phyloP scores from a whole-genome alignment of 2,113 vertebrate genomes.

The Axis porcinus region DNA sequence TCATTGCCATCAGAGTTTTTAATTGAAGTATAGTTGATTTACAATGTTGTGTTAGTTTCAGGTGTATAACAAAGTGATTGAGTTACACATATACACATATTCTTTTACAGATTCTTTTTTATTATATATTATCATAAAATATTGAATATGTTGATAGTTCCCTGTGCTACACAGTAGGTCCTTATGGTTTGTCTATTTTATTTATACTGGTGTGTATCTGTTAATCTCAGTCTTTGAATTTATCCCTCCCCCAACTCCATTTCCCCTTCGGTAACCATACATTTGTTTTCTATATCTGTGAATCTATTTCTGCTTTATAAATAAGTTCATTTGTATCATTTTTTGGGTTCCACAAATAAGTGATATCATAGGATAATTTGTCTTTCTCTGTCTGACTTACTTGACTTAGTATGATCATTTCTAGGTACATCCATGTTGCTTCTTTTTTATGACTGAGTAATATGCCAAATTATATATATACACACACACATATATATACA shows the following conservation, averaged over 20 bases:
- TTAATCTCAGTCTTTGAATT: not conserved
- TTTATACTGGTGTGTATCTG: not conserved
- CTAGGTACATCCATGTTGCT: not conserved
- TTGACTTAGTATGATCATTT: not conserved
- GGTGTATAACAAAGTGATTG: not conserved
- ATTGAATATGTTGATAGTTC: not conserved
- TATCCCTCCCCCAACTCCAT: not conserved
- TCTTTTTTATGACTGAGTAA: not conserved
- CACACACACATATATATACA: accelerated
- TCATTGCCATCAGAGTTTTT: not conserved
- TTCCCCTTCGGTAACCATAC: not conserved
- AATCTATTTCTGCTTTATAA: not conserved
- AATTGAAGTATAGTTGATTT: not conserved
- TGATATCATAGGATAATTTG: not conserved
- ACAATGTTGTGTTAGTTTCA: not conserved
- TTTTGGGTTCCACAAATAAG: not conserved
- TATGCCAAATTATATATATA: not conserved
- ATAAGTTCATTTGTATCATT: not conserved
- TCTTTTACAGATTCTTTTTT: not conserved
- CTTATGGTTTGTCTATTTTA: not conserved
- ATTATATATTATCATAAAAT: not conserved
- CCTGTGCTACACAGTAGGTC: not conserved
- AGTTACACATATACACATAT: not conserved
- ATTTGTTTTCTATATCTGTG: not conserved
- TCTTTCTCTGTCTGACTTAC: not conserved